These are phyloP conservation scores for Volucella inanis DNA, from an alignment of 2,888 invertebrate species.

Conservation along the genomic window DNA sequence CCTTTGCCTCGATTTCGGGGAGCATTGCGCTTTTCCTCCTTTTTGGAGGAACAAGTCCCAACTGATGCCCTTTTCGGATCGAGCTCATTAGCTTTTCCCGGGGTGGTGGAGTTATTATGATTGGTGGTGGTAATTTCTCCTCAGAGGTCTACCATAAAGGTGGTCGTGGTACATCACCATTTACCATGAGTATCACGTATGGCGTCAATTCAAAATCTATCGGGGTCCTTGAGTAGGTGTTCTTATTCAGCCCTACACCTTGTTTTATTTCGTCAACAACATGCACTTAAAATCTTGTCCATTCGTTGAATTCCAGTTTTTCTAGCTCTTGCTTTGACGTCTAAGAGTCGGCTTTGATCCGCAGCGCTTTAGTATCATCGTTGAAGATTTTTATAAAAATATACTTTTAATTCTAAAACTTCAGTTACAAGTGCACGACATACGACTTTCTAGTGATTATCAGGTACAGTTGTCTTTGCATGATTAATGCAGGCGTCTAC, in stretches of 20 bases:
- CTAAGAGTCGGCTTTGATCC: conserved; percentile 86
- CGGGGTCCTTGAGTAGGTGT: conserved; percentile 89
- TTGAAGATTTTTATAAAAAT: conserved; percentile 91
- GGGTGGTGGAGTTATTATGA: conserved; percentile 89
- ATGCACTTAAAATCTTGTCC: conserved; percentile 98
- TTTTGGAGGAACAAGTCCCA: conserved; percentile 85
- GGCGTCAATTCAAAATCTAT: conserved; percentile 97
- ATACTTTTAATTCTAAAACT: conserved; percentile 93
- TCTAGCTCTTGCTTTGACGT: conserved; percentile 89
- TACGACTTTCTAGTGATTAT: conserved; percentile 91
- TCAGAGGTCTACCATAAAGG: conserved; percentile 96
- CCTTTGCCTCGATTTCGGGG: too few species aligned
- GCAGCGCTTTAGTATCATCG: conserved; percentile 86
- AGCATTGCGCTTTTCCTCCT: too few species aligned
- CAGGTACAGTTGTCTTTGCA: conserved; percentile 83
- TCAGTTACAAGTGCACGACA: conserved; percentile 96
- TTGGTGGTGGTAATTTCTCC: conserved; percentile 91
- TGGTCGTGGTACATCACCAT: conserved; percentile 94
- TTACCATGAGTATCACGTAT: conserved; percentile 95
- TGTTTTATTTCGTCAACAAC: conserved; percentile 95
- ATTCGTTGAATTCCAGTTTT: conserved; percentile 93
- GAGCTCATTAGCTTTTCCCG: conserved; percentile 93
- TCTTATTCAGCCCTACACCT: conserved; percentile 96
- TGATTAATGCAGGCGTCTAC: conserved; percentile 84
- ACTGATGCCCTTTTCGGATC: conserved; percentile 89